phyloP scores from a whole-genome alignment of 2,888 invertebrate species.

The Hecatera dysodea region DNA sequence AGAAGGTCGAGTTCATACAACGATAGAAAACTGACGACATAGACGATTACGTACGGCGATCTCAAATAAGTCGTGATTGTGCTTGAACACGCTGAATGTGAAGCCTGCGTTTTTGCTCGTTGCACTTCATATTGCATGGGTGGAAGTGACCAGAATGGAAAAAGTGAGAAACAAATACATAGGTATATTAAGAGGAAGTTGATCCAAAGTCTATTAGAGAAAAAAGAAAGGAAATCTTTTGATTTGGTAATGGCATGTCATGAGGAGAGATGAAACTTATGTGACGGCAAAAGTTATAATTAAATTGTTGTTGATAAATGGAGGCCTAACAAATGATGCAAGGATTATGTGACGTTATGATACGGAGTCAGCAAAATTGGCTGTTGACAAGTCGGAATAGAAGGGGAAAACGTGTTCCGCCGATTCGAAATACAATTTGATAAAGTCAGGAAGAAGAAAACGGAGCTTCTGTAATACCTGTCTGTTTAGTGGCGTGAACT shows the following conservation, averaged over 20 bases:
- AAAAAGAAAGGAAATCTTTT: background rate
- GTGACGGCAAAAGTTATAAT: no score
- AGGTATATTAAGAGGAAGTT: no score
- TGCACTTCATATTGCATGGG: no score
- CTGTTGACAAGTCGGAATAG: background rate
- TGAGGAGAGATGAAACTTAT: no score
- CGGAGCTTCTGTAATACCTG: background rate
- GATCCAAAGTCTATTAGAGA: no score
- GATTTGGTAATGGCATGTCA: no score
- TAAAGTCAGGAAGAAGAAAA: background rate
- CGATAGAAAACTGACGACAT: background rate
- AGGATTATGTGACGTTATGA: background rate
- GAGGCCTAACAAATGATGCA: background rate
- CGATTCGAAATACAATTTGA: background rate
- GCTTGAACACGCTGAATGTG: no score
- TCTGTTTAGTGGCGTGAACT: conserved; percentile 30
- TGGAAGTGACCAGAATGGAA: no score
- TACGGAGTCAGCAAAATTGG: background rate
- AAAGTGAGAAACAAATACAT: no score
- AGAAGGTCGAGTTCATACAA: background rate
- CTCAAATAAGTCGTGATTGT: background rate
- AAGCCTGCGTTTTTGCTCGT: background rate
- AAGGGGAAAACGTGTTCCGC: background rate
- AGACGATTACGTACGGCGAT: background rate
- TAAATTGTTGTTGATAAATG: no score